phyloP scores from a whole-genome alignment of 2,888 invertebrate genomes.

The Drosophila borealis region DNA sequence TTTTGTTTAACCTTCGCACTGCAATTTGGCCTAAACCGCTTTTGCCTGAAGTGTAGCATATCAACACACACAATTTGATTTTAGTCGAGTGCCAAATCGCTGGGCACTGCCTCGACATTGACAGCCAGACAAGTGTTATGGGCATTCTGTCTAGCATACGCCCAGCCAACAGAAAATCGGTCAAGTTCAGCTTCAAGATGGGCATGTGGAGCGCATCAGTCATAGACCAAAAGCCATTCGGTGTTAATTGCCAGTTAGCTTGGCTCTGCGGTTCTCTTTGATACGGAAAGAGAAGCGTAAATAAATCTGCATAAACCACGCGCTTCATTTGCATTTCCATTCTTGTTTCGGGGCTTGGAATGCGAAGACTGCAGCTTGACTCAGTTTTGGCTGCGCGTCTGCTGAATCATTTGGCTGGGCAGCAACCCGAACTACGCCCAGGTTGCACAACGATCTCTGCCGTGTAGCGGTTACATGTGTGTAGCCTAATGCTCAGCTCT shows the following conservation, averaged over 20 bases:
- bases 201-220: slow-evolving; percentile 45
- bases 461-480: slow-evolving; percentile 20
- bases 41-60: slow-evolving; percentile 32
- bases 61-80: slow-evolving; percentile 25
- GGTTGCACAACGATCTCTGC: slow-evolving; percentile 29
- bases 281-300: slow-evolving; percentile 9
- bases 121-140: slow-evolving; percentile 22
- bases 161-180: slow-evolving; percentile 58
- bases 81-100: slow-evolving; percentile 16
- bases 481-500: slow-evolving; percentile 29
- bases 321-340: slow-evolving; percentile 60
- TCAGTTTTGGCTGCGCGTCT: neutral
- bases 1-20: slow-evolving; percentile 56
- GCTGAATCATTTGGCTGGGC: slow-evolving; percentile 30
- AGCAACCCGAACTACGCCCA: slow-evolving; percentile 23
- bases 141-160: slow-evolving; percentile 42
- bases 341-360: slow-evolving; percentile 21
- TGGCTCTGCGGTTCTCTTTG: slow-evolving; percentile 27
- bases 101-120: slow-evolving; percentile 40
- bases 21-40: slow-evolving; percentile 45
- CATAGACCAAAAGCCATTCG: slow-evolving; percentile 9
- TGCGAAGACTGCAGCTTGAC: slow-evolving; percentile 22
- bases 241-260: slow-evolving; percentile 41
- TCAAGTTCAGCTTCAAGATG: slow-evolving; percentile 65
- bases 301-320: slow-evolving; percentile 54